Percentiles rank a stretch among this genome's conserved stretches.
phyloP scores from a whole-genome alignment of 2,113 vertebrate species.

The Anas platyrhynchos region DNA sequence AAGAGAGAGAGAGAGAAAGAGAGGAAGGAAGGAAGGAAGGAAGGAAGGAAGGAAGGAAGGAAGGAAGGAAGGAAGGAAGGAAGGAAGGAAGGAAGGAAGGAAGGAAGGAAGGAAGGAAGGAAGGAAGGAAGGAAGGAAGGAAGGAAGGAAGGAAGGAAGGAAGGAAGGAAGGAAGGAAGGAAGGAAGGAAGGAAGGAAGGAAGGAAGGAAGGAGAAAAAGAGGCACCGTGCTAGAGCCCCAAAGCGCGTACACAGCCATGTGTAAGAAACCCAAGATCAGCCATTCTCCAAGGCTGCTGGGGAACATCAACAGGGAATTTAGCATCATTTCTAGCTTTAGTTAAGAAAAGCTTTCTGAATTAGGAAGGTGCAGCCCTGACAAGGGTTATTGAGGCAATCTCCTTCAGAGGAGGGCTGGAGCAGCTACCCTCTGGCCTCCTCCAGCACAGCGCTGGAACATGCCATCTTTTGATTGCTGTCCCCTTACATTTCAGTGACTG shows the following conservation, averaged over 20 bases:
- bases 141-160: too few species aligned
- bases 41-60: fast-evolving
- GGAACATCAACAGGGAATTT: background rate
- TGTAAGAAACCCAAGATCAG: background rate
- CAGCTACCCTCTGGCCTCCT: background rate
- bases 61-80: fast-evolving
- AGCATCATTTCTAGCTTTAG: background rate
- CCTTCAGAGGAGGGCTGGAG: background rate
- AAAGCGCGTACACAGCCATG: background rate
- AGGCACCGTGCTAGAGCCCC: background rate
- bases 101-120: fast-evolving
- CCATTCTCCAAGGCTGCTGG: background rate
- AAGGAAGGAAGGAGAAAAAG: too few species aligned
- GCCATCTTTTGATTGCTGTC: background rate
- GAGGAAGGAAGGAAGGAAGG: too few species aligned
- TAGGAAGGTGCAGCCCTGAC: background rate
- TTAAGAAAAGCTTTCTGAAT: background rate
- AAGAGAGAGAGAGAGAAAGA: too few species aligned
- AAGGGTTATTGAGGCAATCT: background rate
- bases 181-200: too few species aligned
- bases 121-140: fast-evolving
- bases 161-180: fast-evolving
- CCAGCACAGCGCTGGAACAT: background rate
- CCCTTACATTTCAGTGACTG: background rate
- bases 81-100: too few species aligned